phyloP scores from a whole-genome alignment of 2,888 invertebrate species.

The Volucella inflata region DNA sequence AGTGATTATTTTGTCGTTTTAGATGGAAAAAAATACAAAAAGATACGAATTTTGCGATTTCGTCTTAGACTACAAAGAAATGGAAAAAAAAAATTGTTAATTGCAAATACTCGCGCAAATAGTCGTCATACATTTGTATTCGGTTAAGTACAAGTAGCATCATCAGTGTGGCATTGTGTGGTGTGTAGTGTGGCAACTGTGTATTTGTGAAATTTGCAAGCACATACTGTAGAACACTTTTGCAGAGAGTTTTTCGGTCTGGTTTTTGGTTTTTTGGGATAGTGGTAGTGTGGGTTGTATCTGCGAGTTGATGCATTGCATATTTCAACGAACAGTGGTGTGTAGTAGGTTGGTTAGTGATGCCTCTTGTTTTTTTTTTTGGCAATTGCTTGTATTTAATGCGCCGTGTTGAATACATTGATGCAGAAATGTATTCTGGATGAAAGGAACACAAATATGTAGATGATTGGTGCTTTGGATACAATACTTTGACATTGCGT shows the following conservation, averaged over 20 bases:
- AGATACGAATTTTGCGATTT: constrained; percentile 61
- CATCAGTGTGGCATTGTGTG: constrained; percentile 1
- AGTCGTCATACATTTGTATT: constrained; percentile 53
- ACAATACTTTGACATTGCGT: constrained; percentile 42
- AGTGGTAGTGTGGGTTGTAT: constrained; percentile 47
- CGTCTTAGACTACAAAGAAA: constrained; percentile 66
- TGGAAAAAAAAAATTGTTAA: constrained; percentile 51
- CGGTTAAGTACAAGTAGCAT: not conserved
- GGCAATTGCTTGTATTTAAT: constrained; percentile 58
- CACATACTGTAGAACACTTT: constrained; percentile 21
- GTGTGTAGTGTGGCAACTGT: constrained; percentile 13
- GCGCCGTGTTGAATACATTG: constrained; percentile 65
- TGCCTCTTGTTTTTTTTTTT: constrained; percentile 50
- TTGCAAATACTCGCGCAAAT: constrained; percentile 37
- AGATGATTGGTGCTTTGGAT: constrained; percentile 23
- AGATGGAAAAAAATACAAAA: constrained; percentile 45
- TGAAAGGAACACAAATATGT: constrained; percentile 29
- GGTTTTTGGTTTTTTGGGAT: not conserved
- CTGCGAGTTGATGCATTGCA: constrained; percentile 61
- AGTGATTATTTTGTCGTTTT: constrained; percentile 67
- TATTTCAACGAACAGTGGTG: constrained; percentile 52
- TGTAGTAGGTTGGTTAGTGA: constrained; percentile 25
- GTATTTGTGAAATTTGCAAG: constrained; percentile 52
- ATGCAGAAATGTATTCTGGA: constrained; percentile 43
- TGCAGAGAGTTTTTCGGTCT: constrained; percentile 14